These are phyloP conservation scores for Halocaridina rubra DNA, from an alignment of 2,888 invertebrate species.

Conservation along the genomic window DNA sequence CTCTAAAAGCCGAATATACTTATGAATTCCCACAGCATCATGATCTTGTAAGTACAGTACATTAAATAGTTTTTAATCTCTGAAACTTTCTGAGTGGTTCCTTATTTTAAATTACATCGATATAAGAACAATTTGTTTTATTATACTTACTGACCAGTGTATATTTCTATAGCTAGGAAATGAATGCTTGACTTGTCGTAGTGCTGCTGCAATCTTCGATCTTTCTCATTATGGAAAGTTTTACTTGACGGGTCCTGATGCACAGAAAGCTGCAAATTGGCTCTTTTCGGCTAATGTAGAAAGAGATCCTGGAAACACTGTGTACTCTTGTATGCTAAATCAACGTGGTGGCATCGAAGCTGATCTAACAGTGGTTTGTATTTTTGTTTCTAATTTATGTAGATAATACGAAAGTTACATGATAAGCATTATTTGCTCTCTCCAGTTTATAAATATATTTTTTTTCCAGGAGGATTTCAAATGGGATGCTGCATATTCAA, in stretches of 20 bases:
- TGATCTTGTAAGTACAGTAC: constrained; percentile 75
- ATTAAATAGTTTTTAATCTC: no score
- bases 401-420: no score
- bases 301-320: constrained; percentile 67
- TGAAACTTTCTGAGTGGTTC: no score
- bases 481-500: no score
- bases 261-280: constrained; percentile 83
- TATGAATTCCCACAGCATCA: constrained; percentile 87
- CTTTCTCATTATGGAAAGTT: constrained; percentile 91
- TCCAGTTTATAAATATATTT: no score
- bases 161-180: no score
- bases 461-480: no score
- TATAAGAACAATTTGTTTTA: no score
- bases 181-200: no score
- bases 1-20: constrained; percentile 80
- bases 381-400: background rate
- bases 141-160: no score
- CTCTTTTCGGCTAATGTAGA: constrained; percentile 84
- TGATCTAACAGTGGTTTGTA: constrained; percentile 78
- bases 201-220: constrained; percentile 84
- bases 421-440: no score
- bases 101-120: no score
- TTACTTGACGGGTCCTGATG: constrained; percentile 86
- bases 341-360: constrained; percentile 85
- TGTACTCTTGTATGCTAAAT: constrained; percentile 86